Conservation (phyloP, 1,140 invertebrate genomes). For the Maniola jurtina region DNA sequence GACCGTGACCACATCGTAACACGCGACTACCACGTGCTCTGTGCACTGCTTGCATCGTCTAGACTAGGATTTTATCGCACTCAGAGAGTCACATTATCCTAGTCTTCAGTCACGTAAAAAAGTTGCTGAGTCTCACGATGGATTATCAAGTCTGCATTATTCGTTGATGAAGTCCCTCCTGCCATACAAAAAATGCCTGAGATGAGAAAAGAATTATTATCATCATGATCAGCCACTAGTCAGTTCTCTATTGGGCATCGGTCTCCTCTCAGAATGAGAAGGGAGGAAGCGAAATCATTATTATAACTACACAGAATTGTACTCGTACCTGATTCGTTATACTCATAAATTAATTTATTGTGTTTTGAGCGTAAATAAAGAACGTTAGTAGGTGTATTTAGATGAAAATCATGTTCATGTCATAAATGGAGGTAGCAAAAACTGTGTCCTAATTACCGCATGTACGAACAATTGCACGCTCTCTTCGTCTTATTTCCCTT, state of each 20-base stretch:
- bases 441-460: background rate
- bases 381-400: no score
- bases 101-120: background rate
- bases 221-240: no score
- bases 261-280: no score
- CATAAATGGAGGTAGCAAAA: background rate
- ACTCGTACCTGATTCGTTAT: no score
- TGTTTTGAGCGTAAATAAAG: no score
- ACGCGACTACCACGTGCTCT: constrained; percentile 61
- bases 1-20: constrained; percentile 39
- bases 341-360: no score
- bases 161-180: background rate
- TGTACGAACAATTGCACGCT: background rate
- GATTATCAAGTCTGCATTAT: background rate
- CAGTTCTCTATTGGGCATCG: no score
- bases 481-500: constrained; percentile 11
- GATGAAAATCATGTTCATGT: no score
- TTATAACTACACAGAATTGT: no score
- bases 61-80: constrained; percentile 31
- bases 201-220: no score
- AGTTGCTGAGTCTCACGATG: background rate
- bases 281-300: no score
- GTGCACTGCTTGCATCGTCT: constrained; percentile 34
- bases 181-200: no score
- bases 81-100: constrained; percentile 2